Evolutionary conservation across 2,888 invertebrate genomes (phyloP).

Genomic region (Notodonta ziczac): DNA sequence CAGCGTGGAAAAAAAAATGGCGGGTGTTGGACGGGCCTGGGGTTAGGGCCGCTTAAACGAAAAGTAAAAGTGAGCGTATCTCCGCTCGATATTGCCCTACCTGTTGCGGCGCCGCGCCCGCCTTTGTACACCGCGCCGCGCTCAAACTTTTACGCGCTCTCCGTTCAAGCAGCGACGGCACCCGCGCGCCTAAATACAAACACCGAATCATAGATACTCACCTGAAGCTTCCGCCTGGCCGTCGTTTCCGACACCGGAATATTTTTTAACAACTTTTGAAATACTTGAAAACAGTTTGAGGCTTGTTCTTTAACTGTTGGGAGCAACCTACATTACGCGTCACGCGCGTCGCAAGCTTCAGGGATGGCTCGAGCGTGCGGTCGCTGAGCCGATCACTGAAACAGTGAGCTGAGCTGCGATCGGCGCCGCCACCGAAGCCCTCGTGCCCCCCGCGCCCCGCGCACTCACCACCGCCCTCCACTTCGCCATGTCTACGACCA

Average conservation of each 20-base stretch:
- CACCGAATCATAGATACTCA: conserved; percentile 48
- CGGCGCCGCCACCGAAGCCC: conserved; percentile 23
- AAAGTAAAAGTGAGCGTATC: conserved; percentile 65
- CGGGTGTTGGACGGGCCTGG: conserved; percentile 54
- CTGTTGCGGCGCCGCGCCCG: conserved; percentile 72
- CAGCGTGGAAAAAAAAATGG: conserved; percentile 59
- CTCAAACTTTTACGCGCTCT: conserved; percentile 70
- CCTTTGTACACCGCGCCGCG: conserved; percentile 41
- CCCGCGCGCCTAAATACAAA: conserved; percentile 32
- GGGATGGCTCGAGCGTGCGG: conserved; percentile 50
- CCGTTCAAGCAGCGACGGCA: conserved; percentile 38
- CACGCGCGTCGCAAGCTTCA: conserved; percentile 49
- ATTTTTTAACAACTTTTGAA: conserved; percentile 62
- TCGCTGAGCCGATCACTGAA: conserved; percentile 45
- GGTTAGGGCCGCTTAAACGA: conserved; percentile 60
- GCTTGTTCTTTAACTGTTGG: conserved; percentile 51
- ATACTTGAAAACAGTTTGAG: conserved; percentile 68
- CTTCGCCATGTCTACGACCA: conserved; percentile 32
- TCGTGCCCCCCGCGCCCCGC: conserved; percentile 32
- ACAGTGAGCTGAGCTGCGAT: conserved; percentile 47
- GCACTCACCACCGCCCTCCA: conserved; percentile 27
- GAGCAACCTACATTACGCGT: conserved; percentile 56
- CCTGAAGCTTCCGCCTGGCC: conserved; percentile 57
- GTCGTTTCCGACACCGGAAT: conserved; percentile 52
- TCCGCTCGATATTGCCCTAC: conserved; percentile 71